Evolutionary conservation across 2,888 invertebrate genomes (phyloP).

Genomic region (Liodrosophila aerea): DNA sequence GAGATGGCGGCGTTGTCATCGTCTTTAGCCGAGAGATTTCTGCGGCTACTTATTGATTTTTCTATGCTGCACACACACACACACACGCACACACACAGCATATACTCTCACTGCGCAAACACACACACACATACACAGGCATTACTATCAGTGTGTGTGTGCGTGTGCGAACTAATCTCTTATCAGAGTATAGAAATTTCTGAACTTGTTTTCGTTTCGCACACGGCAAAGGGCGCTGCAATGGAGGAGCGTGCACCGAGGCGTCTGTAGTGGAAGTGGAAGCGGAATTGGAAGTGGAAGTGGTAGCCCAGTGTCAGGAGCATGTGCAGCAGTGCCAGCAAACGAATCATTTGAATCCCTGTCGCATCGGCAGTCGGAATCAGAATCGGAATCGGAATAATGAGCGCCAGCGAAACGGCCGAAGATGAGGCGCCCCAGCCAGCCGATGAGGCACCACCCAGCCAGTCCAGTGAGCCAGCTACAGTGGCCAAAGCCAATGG

Average conservation of each 20-base stretch:
- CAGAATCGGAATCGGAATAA: too few species aligned
- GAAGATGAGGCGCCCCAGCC: slow-evolving; percentile 19
- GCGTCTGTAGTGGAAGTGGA: slow-evolving; percentile 44
- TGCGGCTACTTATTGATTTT: slow-evolving; percentile 52
- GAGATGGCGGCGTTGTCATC: slow-evolving; percentile 26
- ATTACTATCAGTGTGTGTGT: slow-evolving; percentile 2
- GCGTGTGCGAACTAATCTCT: slow-evolving; percentile 61
- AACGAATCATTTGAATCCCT: slow-evolving; percentile 19
- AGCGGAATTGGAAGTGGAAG: background rate
- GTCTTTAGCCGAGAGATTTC: slow-evolving; percentile 17
- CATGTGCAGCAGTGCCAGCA: slow-evolving; percentile 43
- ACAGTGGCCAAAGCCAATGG: slow-evolving; percentile 10
- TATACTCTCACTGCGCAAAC: slow-evolving; percentile 7
- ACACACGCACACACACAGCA: slow-evolving; percentile 10
- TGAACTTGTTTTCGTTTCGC: slow-evolving; percentile 47
- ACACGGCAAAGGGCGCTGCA: slow-evolving; percentile 37
- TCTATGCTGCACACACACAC: slow-evolving; percentile 42
- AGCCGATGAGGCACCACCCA: too few species aligned
- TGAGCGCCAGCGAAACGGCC: slow-evolving; percentile 58
- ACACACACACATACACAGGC: background rate
- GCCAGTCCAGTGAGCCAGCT: too few species aligned
- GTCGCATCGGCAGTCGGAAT: slow-evolving; percentile 39
- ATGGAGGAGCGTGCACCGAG: slow-evolving; percentile 56
- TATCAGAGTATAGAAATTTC: slow-evolving; percentile 57
- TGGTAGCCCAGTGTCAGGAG: slow-evolving; percentile 24